phyloP scores from a whole-genome alignment of 1,140 invertebrate species.

The Saccostrea cuccullata region DNA sequence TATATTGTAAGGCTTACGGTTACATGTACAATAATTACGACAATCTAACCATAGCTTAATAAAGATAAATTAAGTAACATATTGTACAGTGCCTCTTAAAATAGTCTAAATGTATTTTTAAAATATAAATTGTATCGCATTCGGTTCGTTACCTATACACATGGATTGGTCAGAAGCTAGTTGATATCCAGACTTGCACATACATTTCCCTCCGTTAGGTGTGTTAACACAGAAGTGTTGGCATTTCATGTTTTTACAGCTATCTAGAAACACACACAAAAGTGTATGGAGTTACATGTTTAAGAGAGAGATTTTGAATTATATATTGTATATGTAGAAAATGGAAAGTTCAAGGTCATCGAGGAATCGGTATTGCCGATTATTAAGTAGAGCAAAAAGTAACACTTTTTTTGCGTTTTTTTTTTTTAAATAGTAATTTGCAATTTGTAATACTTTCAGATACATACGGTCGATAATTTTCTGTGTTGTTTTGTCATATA shows the following conservation, averaged over 20 bases:
- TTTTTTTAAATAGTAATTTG: too few relatives aligned
- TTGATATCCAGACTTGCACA: constrained; percentile 46
- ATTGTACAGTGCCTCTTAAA: neutral
- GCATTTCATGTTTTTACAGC: constrained; percentile 38
- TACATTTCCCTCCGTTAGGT: constrained; percentile 34
- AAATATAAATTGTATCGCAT: neutral
- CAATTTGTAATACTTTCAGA: neutral
- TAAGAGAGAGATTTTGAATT: neutral
- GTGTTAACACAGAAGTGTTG: constrained; percentile 49
- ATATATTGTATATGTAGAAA: neutral
- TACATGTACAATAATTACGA: neutral
- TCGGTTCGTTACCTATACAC: constrained; percentile 33
- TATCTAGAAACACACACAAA: constrained; percentile 24
- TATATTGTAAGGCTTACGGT: neutral
- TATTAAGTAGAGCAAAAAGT: too few relatives aligned
- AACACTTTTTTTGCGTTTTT: too few relatives aligned
- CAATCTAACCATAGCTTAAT: neutral
- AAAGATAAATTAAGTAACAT: neutral
- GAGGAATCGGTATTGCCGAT: too few relatives aligned
- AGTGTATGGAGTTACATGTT: neutral
- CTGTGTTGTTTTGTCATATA: constrained; percentile 37
- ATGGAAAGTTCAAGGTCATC: too few relatives aligned
- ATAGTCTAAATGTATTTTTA: neutral
- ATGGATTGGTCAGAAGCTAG: neutral
- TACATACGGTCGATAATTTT: constrained; percentile 41